A percentile compares a stretch with the other conserved stretches of the same genome.
Conservation (phyloP, 2,888 invertebrate species). For the Apotomis betuletana region DNA sequence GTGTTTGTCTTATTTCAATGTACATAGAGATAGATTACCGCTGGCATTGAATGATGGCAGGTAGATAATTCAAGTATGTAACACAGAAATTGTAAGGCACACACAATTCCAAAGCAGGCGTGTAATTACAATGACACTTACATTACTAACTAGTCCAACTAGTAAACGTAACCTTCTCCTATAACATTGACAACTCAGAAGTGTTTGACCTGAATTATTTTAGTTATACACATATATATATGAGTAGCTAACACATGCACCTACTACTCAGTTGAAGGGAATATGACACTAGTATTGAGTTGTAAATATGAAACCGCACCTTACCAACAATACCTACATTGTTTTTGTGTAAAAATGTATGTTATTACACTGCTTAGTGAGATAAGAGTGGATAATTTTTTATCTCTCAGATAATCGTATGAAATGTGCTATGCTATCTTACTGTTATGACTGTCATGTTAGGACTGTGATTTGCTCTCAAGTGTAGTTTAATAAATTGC, state of each 20-base stretch:
- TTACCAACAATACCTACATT: not conserved
- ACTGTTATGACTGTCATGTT: constrained; percentile 41
- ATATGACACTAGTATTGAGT: constrained; percentile 16
- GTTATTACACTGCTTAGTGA: constrained; percentile 20
- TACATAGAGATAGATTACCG: constrained; percentile 15
- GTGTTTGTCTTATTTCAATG: constrained; percentile 14
- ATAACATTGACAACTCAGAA: constrained; percentile 25
- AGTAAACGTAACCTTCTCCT: constrained; percentile 36
- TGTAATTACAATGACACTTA: constrained; percentile 29
- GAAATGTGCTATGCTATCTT: constrained; percentile 37
- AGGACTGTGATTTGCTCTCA: constrained; percentile 43
- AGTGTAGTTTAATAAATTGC: constrained; percentile 44
- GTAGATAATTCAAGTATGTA: constrained; percentile 24
- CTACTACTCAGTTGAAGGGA: constrained; percentile 15
- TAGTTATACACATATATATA: constrained; percentile 19
- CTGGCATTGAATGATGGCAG: constrained; percentile 27
- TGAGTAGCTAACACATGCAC: constrained; percentile 4
- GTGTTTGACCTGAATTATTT: constrained; percentile 45
- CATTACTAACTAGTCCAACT: constrained; percentile 24
- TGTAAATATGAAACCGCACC: not conserved
- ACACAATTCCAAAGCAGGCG: constrained; percentile 25
- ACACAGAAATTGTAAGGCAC: constrained; percentile 22
- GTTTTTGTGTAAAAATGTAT: constrained; percentile 5
- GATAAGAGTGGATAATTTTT: constrained; percentile 37
- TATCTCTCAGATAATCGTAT: constrained; percentile 34